These are phyloP conservation scores for Drosophila neonasuta DNA, from an alignment of 2,888 invertebrate genomes.

Conservation along the genomic window DNA sequence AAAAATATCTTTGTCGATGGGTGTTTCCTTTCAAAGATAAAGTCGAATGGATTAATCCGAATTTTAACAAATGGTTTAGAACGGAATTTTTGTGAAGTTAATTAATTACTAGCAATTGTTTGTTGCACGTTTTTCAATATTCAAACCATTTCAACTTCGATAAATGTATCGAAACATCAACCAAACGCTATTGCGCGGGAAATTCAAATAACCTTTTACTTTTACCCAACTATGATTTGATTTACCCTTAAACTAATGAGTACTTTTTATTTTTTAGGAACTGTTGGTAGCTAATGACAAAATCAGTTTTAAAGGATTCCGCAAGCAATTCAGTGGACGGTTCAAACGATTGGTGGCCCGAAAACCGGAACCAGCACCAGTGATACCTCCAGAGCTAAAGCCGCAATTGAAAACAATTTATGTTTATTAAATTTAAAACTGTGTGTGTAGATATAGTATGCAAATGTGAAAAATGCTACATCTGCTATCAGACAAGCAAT, in stretches of 20 bases:
- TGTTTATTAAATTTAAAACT: constrained; percentile 85
- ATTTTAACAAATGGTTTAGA: neutral
- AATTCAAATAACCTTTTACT: neutral
- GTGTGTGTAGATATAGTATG: constrained; percentile 38
- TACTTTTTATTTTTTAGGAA: constrained; percentile 84
- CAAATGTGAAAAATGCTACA: constrained; percentile 26
- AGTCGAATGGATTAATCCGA: neutral
- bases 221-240: neutral
- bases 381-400: constrained; percentile 93
- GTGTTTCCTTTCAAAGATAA: constrained; percentile 5
- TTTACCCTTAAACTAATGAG: neutral
- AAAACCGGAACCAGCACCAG: constrained; percentile 91
- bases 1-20: constrained; percentile 1
- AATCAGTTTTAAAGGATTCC: constrained; percentile 91
- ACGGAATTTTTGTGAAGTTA: neutral
- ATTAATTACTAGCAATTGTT: neutral
- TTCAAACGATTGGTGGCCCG: constrained; percentile 93
- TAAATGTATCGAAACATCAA: neutral
- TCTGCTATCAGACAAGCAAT: constrained; percentile 37
- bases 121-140: neutral
- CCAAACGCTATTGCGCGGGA: neutral
- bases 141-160: neutral
- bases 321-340: constrained; percentile 92
- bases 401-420: constrained; percentile 94
- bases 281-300: constrained; percentile 88